Evolutionary conservation across 2,888 invertebrate genomes (phyloP), one percentile per base, ranked within the genome.

Genomic region (Andrena flavipes): DNA sequence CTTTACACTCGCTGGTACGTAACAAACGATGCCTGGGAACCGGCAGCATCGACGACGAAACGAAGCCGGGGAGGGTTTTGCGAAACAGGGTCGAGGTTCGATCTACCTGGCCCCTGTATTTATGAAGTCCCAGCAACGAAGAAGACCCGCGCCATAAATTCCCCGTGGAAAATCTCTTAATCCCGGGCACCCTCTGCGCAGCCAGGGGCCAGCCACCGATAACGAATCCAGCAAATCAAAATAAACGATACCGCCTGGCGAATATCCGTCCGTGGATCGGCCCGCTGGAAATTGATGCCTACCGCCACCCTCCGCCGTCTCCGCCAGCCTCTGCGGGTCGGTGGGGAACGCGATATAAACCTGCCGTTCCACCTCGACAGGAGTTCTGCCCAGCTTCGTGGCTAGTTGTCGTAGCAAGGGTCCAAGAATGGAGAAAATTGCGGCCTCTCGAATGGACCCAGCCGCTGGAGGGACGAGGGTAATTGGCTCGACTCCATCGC

Each of bases 401-500:
- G 64, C 16, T 26, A 20, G 20, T 29, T 8, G 48, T 69, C 29
- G 48, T 63, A n/a, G 68, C 42, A 2, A 49, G n/a, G 65, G 20
- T 71, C 65, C 67, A 68, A 71, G 67, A 70, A 80, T 16, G 51
- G 59, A 80, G 81, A 80, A 71, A 87, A 88, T 82, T 76, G 77
- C 75, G 35, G 74, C 59, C 75, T 68, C 81, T 79, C 72, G 71
- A 87, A 84, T 68, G 67, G 65, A 76, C 78, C 48, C 71, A n/a
- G 69, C 42, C 48, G 51, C 60, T 42, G 63, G 23, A 63, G 49
- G 72, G 51, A 65, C 71, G 79, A 64, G 68, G 64, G 77, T 88
- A 89, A 89, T 89, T 89, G 87, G 80, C 79, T 26, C 59, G 76
- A 84, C 80, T 80, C 71, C 65, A 67, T 78, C 79, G 70, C 78